These are phyloP conservation scores for Bombus impatiens DNA, from an alignment of 1,140 invertebrate species.

Conservation along the genomic window DNA sequence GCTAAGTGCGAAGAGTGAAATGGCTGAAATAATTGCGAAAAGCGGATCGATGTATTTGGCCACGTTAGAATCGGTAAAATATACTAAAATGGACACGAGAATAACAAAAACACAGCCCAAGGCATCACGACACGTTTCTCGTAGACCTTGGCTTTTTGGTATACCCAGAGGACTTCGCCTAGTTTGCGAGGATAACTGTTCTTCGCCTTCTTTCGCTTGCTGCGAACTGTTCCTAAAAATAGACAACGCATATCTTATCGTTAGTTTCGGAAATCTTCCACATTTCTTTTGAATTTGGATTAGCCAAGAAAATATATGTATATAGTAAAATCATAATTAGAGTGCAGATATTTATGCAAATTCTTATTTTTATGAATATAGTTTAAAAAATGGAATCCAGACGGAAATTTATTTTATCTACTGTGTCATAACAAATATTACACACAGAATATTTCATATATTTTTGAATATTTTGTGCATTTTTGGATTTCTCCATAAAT, in stretches of 20 bases:
- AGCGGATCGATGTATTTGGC: constrained; percentile 89
- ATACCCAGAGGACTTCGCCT: constrained; percentile 76
- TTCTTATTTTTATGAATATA: too few relatives aligned
- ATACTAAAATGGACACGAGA: constrained; percentile 85
- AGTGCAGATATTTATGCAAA: too few relatives aligned
- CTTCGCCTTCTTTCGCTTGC: constrained; percentile 79
- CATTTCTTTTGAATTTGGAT: background rate
- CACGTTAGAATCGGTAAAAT: constrained; percentile 84
- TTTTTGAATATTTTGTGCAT: too few relatives aligned
- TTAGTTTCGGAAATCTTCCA: background rate
- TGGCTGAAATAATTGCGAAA: constrained; percentile 86
- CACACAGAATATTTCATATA: too few relatives aligned
- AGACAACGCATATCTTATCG: background rate
- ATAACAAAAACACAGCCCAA: constrained; percentile 87
- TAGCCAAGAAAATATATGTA: background rate
- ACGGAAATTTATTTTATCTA: too few relatives aligned
- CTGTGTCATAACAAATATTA: too few relatives aligned
- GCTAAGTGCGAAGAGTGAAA: constrained; percentile 85
- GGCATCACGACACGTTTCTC: constrained; percentile 86
- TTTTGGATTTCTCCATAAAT: too few relatives aligned
- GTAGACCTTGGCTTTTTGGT: constrained; percentile 78
- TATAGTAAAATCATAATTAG: background rate
- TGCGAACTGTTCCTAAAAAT: constrained; percentile 77
- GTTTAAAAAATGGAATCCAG: too few relatives aligned
- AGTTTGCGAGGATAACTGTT: constrained; percentile 78